Evolutionary conservation across 2,797 vertebrate species (phyloP), one percentile per base, ranked within the genome.

Genomic region (Margarornis squamiger): DNA sequence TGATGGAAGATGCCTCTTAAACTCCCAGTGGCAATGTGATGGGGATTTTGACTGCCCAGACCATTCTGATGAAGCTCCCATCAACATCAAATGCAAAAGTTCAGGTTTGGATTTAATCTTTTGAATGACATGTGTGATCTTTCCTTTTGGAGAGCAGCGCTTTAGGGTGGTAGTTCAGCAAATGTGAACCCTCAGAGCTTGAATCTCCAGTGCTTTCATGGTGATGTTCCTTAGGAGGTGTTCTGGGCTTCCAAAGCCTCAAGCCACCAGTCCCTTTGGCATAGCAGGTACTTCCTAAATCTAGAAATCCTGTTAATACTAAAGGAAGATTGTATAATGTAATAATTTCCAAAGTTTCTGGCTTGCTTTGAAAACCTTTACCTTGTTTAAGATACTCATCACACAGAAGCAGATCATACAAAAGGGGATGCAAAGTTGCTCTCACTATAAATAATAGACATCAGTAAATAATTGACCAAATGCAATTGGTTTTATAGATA

Each of bases 1-100:
- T 81, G 99, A 99, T 72, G 99, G 99, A 16, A 98, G 99, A 49
- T 99, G 99, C 95, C 98, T 99, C 51, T 97, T 99, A 92, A 99
- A 99, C 52, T 98, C 98, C 55, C 99, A 99, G 92, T 99, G 99
- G 99, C 99, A 99, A 92, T 99, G 99, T 95, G 99, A 99, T 27
- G 98, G 99, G 67, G 98, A 99, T 63, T 98, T 99, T 39, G 99
- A 99, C 98, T 99, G 99, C 94, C 98, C 98, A 70, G 99, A 99
- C 97, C 98, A 97, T 97, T 99, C 99, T 76, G 99, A 99, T 91
- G 99, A 99, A 96, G 98, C 99, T 55, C 99, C 99, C 55, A 97
- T 99, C 96, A 99, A 99, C 92, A 97, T 97, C 71, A 99, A 99
- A 97, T 99, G 99, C 97, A 98, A 97, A 97, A 99, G 98, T 94